Percentiles rank a stretch among this genome's conserved stretches.
Evolutionary conservation across 64 coral and sea anemone genomes (phyloP).

Genomic region (Dendrophyllia cribrosa): DNA sequence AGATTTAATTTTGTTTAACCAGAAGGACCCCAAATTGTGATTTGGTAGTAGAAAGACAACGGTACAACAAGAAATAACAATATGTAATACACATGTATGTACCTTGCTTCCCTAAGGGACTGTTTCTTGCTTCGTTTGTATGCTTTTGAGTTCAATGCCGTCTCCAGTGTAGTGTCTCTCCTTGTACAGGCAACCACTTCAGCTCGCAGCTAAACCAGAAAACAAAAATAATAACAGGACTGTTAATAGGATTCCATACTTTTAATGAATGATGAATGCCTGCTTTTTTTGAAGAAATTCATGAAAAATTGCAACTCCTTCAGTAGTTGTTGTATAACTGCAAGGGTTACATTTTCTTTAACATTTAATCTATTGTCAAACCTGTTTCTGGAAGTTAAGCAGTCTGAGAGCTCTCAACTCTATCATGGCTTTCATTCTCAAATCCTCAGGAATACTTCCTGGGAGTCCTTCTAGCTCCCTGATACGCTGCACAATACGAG

Average conservation of each 20-base stretch:
- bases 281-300: no score
- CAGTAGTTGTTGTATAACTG: no score
- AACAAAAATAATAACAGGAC: no score
- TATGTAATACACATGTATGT: background rate
- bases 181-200: slow-evolving; percentile 97
- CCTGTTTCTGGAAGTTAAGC: slow-evolving; percentile 99
- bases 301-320: no score
- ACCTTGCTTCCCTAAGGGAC: slow-evolving; percentile 97
- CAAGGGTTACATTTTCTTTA: no score
- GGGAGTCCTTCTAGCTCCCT: slow-evolving; percentile 92
- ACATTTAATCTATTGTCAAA: background rate
- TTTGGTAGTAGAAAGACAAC: no score
- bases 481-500: slow-evolving; percentile 90
- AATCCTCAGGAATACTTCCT: slow-evolving; percentile 92
- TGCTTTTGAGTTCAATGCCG: slow-evolving; percentile 96
- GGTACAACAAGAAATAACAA: no score
- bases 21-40: no score
- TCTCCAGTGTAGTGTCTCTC: slow-evolving; percentile 95
- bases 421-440: slow-evolving; percentile 95
- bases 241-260: background rate
- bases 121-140: slow-evolving; percentile 99
- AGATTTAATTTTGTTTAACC: no score
- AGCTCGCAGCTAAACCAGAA: slow-evolving; percentile 73
- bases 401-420: slow-evolving; percentile 95
- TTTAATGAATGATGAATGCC: background rate